Conservation (phyloP, 35 echinoderm and acorn worm genomes). For the Ophiothrix spiculata region DNA sequence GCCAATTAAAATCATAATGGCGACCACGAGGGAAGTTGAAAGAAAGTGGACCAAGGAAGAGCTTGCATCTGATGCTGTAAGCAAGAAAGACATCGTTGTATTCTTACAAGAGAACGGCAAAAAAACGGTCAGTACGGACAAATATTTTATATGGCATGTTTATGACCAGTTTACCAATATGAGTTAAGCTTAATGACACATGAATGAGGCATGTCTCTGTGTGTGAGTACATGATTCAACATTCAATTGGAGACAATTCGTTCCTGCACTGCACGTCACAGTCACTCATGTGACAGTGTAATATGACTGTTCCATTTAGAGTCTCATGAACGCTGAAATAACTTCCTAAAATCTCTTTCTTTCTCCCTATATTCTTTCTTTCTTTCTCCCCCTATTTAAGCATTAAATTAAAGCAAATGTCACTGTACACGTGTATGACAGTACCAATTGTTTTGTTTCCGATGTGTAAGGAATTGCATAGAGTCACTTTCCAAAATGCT, state of each 20-base stretch:
- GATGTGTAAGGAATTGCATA: too few relatives aligned
- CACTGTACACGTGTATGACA: too few relatives aligned
- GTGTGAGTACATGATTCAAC: background rate
- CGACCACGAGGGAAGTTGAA: conserved; percentile 23
- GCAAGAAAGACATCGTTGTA: conserved; percentile 44
- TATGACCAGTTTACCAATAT: conserved; percentile 20
- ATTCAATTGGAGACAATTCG: background rate
- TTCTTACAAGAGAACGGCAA: conserved; percentile 42
- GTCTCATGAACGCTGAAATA: too few relatives aligned
- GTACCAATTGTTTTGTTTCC: too few relatives aligned
- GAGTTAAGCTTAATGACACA: too few relatives aligned
- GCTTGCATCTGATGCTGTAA: conserved; percentile 24
- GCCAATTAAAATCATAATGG: conserved; percentile 24
- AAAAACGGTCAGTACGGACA: conserved; percentile 18
- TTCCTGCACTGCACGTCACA: background rate
- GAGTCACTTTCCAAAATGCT: too few relatives aligned
- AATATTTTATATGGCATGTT: background rate
- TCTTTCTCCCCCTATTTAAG: too few relatives aligned
- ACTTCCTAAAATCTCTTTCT: too few relatives aligned
- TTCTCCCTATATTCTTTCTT: too few relatives aligned
- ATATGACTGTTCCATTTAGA: too few relatives aligned
- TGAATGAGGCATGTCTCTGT: too few relatives aligned
- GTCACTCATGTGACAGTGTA: background rate
- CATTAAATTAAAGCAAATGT: too few relatives aligned
- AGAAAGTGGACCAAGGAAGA: conserved; percentile 35